Conservation (phyloP, 2,888 invertebrate species). For the Beris chalybata region DNA sequence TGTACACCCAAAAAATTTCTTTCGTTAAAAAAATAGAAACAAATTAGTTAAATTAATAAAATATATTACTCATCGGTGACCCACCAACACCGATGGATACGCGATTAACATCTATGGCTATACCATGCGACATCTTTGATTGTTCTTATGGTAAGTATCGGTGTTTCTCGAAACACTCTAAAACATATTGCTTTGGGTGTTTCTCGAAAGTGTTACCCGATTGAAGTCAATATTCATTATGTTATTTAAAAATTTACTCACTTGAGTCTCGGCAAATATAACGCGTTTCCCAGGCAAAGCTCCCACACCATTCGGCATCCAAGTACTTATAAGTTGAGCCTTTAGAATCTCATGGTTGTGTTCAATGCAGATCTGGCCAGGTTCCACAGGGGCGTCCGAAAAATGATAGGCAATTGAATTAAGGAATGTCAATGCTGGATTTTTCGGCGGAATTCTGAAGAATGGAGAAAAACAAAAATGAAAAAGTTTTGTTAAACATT, state of each 20-base stretch:
- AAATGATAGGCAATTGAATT: slow-evolving; percentile 56
- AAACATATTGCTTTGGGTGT: too few species aligned
- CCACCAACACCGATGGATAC: too few species aligned
- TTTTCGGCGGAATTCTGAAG: slow-evolving; percentile 52
- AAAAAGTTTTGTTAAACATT: neutral
- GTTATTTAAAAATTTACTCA: slow-evolving; percentile 48
- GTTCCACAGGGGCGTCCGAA: slow-evolving; percentile 57
- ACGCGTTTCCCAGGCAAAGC: slow-evolving; percentile 79
- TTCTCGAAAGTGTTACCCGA: too few species aligned
- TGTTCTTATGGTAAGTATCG: too few species aligned
- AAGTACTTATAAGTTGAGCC: slow-evolving; percentile 86
- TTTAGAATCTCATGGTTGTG: slow-evolving; percentile 84
- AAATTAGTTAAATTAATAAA: too few species aligned
- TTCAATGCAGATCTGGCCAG: slow-evolving; percentile 71
- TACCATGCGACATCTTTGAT: too few species aligned
- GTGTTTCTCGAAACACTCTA: too few species aligned
- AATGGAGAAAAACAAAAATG: slow-evolving; percentile 27
- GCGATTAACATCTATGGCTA: too few species aligned
- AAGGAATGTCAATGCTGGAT: slow-evolving; percentile 56
- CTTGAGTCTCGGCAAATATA: slow-evolving; percentile 90
- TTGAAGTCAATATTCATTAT: too few species aligned
- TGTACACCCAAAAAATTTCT: too few species aligned
- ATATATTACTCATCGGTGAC: too few species aligned
- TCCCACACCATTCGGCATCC: slow-evolving; percentile 87
- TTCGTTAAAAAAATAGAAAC: too few species aligned